Conservation (phyloP, 2,888 invertebrate species). For the Spialia ferax region DNA sequence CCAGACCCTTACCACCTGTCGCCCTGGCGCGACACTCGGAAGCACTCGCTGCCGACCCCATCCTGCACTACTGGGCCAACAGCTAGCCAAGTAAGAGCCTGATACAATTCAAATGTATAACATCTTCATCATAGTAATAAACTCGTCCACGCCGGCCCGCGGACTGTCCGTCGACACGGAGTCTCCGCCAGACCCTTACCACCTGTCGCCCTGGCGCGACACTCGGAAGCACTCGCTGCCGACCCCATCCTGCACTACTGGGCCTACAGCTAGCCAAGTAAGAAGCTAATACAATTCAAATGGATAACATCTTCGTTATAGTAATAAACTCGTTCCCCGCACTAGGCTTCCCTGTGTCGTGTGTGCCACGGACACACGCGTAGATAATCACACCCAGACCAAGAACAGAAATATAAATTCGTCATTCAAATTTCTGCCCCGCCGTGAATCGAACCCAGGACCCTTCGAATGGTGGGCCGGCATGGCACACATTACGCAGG, state of each 20-base stretch:
- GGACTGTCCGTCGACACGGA: conserved; percentile 91
- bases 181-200: conserved; percentile 93
- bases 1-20: conserved; percentile 93
- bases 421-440: too few species aligned
- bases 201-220: conserved; percentile 93
- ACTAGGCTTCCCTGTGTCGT: too few species aligned
- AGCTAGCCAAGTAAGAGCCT: conserved; percentile 93
- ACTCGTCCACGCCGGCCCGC: conserved; percentile 85
- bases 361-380: too few species aligned
- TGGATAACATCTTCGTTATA: too few species aligned
- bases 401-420: too few species aligned
- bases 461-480: too few species aligned
- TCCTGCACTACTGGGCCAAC: conserved; percentile 95
- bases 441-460: too few species aligned
- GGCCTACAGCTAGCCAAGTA: conserved; percentile 95
- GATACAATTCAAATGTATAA: too few species aligned
- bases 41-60: conserved; percentile 94
- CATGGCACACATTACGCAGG: too few species aligned
- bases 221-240: conserved; percentile 94
- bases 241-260: conserved; percentile 94
- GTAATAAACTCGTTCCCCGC: too few species aligned
- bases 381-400: too few species aligned
- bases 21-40: conserved; percentile 93
- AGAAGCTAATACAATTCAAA: conserved; percentile 54
- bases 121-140: too few species aligned